Evolutionary conservation across 2,888 invertebrate species (phyloP), one percentile per base, ranked within the genome.

Genomic region (Spisula subtruncata): DNA sequence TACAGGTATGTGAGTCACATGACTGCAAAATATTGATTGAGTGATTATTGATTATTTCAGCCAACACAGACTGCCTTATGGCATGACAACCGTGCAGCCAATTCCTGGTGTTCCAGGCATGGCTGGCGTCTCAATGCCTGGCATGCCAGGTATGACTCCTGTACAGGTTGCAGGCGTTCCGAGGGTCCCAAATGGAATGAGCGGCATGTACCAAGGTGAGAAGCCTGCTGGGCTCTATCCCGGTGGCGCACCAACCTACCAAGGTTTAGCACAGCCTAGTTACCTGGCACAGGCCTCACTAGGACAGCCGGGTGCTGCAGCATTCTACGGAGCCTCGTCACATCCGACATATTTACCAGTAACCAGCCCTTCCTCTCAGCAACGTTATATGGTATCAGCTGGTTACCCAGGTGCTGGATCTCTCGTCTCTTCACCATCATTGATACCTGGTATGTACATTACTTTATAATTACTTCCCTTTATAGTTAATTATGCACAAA

Each of bases 331-430:
- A 25, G 83, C 89, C 6, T 86, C 90, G 0, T 88, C 84, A 51
- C 87, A 90, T 35, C 88, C 89, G 16, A 90, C 87, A 18, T 92
- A 92, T 81, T 51, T 92, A 46, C 83, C 92, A 25, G 91, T 90
- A 29, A 75, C 89, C 29, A 90, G 91, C 75, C 91, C 91, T 14
- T 85, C 86, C 20, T 32, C 89, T 25, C 91, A 91, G 75, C 91
- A 88, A 75, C 88, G 92, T 32, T 92, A 92, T 83, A 92, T 92
- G 92, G 89, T 90, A 32, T 92, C 92, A 29, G 89, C 89, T 54
- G 56, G 81, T 51, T 90, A 90, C 35, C 89, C 89, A 32, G 86
- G 88, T 0, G 81, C 89, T 54, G 83, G 85, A 29, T 48, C 88
- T 41, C 29, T 90, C 4, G 90, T 83, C 4, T 75, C 85, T 29